Base-by-base conservation (phyloP, 1,140 invertebrate genomes). In the Cyclina sinensis region DNA sequence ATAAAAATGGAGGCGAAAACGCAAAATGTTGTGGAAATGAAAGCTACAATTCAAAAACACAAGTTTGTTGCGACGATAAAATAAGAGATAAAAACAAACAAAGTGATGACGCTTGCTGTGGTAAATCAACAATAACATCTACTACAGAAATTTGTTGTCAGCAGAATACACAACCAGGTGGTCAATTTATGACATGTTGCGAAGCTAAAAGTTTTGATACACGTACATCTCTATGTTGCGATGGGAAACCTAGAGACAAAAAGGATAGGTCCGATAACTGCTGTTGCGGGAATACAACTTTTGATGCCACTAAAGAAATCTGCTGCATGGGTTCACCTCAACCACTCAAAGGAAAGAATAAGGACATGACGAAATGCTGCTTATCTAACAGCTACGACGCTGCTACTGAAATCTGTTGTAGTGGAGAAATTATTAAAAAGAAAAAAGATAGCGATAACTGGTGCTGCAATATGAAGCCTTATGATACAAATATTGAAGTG, bases 211-310 rank as follows among this genome's bases (percentile, higher is more conserved):
- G 86, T 37, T 88, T 81, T 70, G 79, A 88, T 43, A 81, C 78
- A n/a, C 18, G 78, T 30, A 59, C 24, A 27, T 16, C 80, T 18
- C 18, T 88, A 11, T 88, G 86, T 37, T 88, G 86, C 76, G 86
- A 88, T 24, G 79, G 48, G 7, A 43, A 65, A 27, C 43, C 80
- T 1, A 88, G 65, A 46, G 30, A 68, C 0, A 82, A 82, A 54
- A 81, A 54, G n/a, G 62, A 82, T 30, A 81, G 54, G 27, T 62
- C 43, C 0, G 86, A 88, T 32, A 79, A 82, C 37, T 74, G 78
- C 11, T 88, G 86, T 74, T 88, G 86, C 35, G 86, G 86, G 1
- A 82, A 88, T 21, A 82, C 79, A 21, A 82, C 86, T 27, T 82
- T 70, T 57, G 79, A 88, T 48, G 37, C 86, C 24, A 82, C 48